Percentiles rank a stretch among this genome's conserved stretches.
These are phyloP conservation scores for Burhinus oedicnemus DNA, from an alignment of 2,113 vertebrate species.

Conservation along the genomic window DNA sequence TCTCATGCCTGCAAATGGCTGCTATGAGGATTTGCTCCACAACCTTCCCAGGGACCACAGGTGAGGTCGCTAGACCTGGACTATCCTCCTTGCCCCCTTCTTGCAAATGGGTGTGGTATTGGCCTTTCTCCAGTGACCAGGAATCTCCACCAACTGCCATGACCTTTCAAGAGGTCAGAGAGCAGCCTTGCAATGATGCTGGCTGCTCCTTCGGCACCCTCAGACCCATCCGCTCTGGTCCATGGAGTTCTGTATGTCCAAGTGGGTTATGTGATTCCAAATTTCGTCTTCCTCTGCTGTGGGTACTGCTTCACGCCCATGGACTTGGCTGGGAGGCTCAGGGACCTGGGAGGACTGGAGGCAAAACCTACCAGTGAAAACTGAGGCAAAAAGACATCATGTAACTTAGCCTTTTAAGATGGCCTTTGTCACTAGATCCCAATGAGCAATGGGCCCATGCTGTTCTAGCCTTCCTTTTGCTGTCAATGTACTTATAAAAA, in stretches of 20 bases:
- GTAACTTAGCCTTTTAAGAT: background rate
- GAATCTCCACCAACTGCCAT: background rate
- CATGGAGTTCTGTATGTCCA: background rate
- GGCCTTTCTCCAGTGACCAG: background rate
- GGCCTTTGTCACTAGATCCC: background rate
- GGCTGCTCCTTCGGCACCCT: background rate
- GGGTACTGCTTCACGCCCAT: background rate
- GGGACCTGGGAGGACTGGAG: background rate
- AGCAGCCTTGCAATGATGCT: accelerated
- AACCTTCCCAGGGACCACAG: background rate
- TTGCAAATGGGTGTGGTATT: background rate
- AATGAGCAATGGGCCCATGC: background rate
- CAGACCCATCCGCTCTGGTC: accelerated
- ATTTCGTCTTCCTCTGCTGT: background rate
- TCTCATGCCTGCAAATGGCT: background rate
- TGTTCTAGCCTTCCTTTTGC: background rate
- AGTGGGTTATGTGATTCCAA: background rate
- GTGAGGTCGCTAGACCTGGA: background rate
- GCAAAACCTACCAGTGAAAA: background rate
- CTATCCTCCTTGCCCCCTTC: background rate
- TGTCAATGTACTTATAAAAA: background rate
- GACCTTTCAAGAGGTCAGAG: background rate
- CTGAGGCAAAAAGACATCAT: background rate
- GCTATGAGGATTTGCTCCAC: background rate
- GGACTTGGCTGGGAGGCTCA: background rate